Conservation (phyloP, 2,888 invertebrate genomes). For the Tipula confusa region DNA sequence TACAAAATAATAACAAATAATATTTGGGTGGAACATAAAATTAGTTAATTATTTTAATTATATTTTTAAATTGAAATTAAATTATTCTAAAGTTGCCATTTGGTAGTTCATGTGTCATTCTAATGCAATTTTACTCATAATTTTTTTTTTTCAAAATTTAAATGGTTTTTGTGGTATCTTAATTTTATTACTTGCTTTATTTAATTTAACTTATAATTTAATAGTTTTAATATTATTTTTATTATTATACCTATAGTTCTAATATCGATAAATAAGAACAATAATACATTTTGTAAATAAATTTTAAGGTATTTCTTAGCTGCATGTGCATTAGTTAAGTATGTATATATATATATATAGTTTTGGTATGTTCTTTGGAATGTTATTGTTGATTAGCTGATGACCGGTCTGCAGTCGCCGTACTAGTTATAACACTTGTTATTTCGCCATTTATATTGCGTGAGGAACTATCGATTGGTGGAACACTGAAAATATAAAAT, state of each 20-base stretch:
- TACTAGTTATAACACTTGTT: conserved; percentile 56
- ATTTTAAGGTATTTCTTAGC: background rate
- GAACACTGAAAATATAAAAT: conserved; percentile 57
- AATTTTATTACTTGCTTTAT: background rate
- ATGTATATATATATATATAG: background rate
- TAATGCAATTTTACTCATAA: background rate
- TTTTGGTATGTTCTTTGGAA: background rate
- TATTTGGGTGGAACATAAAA: background rate
- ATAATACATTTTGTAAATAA: background rate
- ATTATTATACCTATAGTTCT: background rate
- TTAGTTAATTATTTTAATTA: background rate
- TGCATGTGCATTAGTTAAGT: too few relatives aligned
- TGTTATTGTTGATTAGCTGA: conserved; percentile 37
- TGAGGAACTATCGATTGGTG: conserved; percentile 53
- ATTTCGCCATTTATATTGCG: conserved; percentile 45
- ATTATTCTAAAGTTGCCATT: background rate
- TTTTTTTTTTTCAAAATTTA: background rate
- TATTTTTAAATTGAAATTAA: background rate
- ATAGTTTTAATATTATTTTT: background rate
- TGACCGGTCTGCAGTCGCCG: conserved; percentile 48
- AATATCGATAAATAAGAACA: background rate
- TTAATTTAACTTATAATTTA: background rate
- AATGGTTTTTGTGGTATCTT: background rate
- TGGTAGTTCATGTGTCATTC: background rate
- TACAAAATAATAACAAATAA: background rate